These are phyloP conservation scores for Thymelicus lineola DNA, from an alignment of 2,888 invertebrate genomes.

Conservation along the genomic window DNA sequence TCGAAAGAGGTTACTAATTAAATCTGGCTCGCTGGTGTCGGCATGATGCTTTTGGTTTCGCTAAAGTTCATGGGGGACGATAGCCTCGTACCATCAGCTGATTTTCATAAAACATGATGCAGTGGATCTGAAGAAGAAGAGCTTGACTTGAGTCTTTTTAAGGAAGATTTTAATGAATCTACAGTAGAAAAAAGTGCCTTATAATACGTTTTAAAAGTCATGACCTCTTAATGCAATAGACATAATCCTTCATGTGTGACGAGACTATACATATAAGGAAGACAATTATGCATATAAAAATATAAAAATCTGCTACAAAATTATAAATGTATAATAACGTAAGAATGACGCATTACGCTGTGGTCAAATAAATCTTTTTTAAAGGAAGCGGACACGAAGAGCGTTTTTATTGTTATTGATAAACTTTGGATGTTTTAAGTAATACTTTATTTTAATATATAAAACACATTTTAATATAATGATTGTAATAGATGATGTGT, in stretches of 20 bases:
- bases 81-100: too few species aligned
- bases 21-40: too few species aligned
- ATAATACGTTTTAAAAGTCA: constrained; percentile 14
- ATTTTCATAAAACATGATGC: too few species aligned
- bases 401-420: not conserved
- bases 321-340: constrained; percentile 36
- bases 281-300: constrained; percentile 35
- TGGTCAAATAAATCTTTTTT: constrained; percentile 30
- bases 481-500: too few species aligned
- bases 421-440: not conserved
- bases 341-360: constrained; percentile 33
- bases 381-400: not conserved
- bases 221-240: constrained; percentile 31
- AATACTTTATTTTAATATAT: not conserved
- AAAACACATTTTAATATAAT: too few species aligned
- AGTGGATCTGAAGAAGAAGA: too few species aligned
- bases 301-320: constrained; percentile 34
- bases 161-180: not conserved
- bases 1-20: too few species aligned
- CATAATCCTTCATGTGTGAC: constrained; percentile 17
- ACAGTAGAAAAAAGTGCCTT: not conserved
- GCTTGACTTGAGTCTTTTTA: too few species aligned
- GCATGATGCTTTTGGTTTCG: too few species aligned
- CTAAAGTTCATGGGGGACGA: too few species aligned
- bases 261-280: constrained; percentile 35